Conservation (phyloP, 2,888 invertebrate species). For the Drosophila niveifrons region DNA sequence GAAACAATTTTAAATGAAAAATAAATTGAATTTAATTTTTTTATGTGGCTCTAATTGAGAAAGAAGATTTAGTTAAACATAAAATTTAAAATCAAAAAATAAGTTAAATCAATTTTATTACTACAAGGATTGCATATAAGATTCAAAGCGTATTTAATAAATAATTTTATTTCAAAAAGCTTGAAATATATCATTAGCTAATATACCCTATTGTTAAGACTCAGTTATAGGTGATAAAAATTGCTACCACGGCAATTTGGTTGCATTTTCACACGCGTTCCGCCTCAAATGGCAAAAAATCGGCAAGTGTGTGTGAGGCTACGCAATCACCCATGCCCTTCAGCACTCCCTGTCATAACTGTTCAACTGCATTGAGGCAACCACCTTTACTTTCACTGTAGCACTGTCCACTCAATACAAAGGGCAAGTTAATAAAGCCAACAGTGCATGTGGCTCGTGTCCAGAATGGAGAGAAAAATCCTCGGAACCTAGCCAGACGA, state of each 20-base stretch:
- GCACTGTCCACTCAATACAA: conserved; percentile 35
- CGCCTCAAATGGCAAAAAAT: conserved; percentile 49
- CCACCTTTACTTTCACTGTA: conserved; percentile 2
- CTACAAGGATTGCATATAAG: too few species aligned
- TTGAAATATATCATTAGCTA: background rate
- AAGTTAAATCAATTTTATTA: too few species aligned
- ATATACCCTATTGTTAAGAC: conserved; percentile 14
- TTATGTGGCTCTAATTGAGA: too few species aligned
- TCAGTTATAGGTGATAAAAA: conserved; percentile 35
- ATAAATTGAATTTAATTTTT: too few species aligned
- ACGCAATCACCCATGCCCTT: conserved; percentile 28
- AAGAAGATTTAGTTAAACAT: too few species aligned
- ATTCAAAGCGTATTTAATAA: too few species aligned
- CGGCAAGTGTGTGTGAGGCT: conserved; percentile 47
- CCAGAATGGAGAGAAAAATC: conserved; percentile 38
- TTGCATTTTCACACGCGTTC: conserved; percentile 62
- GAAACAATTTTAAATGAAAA: too few species aligned
- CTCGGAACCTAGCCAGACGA: conserved; percentile 29
- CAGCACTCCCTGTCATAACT: background rate
- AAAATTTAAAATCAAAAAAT: background rate
- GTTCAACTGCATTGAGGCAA: background rate
- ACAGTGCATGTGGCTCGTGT: conserved; percentile 63
- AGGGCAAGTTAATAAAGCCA: conserved; percentile 74
- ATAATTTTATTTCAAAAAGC: too few species aligned
- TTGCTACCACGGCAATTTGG: conserved; percentile 69